phyloP scores from a whole-genome alignment of 2,113 vertebrate genomes.

The Ciconia maguari region DNA sequence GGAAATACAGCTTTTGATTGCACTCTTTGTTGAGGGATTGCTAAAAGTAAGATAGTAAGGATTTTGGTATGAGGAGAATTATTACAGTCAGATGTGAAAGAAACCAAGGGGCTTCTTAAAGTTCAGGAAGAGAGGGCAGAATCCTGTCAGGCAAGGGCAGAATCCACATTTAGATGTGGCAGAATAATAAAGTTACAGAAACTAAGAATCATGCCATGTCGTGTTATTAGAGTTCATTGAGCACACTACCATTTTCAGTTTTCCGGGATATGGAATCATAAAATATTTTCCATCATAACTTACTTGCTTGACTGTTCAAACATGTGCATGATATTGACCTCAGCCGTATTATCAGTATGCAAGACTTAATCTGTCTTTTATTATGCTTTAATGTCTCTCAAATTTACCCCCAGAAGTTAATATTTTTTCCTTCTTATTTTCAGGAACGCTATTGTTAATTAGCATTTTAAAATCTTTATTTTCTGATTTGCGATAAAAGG shows the following conservation, averaged over 20 bases:
- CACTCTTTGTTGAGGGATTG: neutral
- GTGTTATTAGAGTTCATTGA: neutral
- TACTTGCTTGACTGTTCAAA: neutral
- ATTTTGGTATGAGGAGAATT: neutral
- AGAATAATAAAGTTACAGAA: neutral
- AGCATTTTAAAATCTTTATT: neutral
- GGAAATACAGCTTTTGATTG: neutral
- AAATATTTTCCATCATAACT: neutral
- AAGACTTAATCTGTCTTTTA: neutral
- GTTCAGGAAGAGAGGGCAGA: neutral
- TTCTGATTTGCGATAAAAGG: neutral
- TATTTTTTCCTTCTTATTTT: neutral
- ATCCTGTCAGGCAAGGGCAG: neutral
- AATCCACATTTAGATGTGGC: neutral
- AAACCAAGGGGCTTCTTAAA: neutral
- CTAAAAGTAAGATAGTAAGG: neutral
- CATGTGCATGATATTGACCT: neutral
- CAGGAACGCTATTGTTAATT: neutral
- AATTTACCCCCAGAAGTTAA: neutral
- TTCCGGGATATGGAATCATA: neutral
- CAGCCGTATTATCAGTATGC: neutral
- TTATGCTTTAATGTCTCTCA: neutral
- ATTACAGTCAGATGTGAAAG: neutral
- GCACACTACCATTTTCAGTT: neutral
- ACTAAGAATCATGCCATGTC: neutral